Percentiles rank a stretch among this genome's conserved stretches.
Evolutionary conservation across 1,140 invertebrate genomes (phyloP).

Genomic region (Leucophenga varia): DNA sequence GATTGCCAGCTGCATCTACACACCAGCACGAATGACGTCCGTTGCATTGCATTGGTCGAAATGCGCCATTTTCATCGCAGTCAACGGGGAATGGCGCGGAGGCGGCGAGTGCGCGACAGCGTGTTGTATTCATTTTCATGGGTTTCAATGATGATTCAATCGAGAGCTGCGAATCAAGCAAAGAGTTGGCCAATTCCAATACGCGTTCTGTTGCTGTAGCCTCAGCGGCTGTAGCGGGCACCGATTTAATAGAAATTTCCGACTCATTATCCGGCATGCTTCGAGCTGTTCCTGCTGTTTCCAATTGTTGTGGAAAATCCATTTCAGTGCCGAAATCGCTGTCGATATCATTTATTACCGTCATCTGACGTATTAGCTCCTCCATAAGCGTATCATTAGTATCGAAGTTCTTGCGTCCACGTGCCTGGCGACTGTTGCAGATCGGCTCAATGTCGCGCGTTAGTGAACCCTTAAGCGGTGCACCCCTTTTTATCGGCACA

Average conservation of each 20-base stretch:
- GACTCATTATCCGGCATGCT: neutral
- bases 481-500: conserved; percentile 78
- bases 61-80: conserved; percentile 69
- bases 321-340: conserved; percentile 50
- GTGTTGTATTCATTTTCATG: conserved; percentile 56
- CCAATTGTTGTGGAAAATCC: conserved; percentile 38
- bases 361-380: conserved; percentile 67
- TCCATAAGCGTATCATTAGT: conserved; percentile 60
- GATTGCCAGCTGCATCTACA: conserved; percentile 82
- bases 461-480: conserved; percentile 75
- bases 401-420: conserved; percentile 57
- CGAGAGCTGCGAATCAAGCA: conserved; percentile 40
- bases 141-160: conserved; percentile 32
- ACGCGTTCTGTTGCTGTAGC: conserved; percentile 38
- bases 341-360: conserved; percentile 60
- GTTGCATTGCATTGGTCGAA: conserved; percentile 73
- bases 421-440: conserved; percentile 75
- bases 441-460: conserved; percentile 69
- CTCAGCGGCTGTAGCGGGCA: conserved; percentile 12
- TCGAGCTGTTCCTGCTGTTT: conserved; percentile 16
- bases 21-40: conserved; percentile 75
- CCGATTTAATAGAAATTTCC: too few species aligned
- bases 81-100: conserved; percentile 61
- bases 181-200: conserved; percentile 53
- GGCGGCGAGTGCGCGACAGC: conserved; percentile 66